phyloP scores from a whole-genome alignment of 2,888 invertebrate genomes.

The Pasiphila rectangulata region DNA sequence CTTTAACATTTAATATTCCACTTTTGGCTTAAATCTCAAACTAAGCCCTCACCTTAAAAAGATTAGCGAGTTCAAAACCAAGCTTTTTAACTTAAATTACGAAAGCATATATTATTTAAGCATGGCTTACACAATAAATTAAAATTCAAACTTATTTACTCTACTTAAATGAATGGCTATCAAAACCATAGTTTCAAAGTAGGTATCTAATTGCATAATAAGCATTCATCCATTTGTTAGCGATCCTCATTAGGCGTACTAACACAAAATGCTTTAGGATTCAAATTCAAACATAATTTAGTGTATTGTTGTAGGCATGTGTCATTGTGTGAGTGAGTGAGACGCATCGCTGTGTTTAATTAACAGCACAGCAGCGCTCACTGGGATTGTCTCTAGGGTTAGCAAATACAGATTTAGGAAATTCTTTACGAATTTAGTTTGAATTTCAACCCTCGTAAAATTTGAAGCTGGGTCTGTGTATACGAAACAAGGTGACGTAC shows the following conservation, averaged over 20 bases:
- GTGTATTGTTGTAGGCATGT: conserved; percentile 8
- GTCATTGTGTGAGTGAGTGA: conserved; percentile 24
- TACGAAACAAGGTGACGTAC: no score
- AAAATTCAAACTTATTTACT: neutral
- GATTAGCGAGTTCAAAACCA: neutral
- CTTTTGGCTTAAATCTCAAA: neutral
- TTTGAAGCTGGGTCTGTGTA: neutral
- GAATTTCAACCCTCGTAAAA: neutral
- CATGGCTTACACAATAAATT: neutral
- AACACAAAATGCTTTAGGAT: conserved; percentile 3
- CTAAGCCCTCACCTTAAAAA: neutral
- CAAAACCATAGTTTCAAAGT: no score
- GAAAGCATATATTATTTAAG: no score
- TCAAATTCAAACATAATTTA: conserved; percentile 13
- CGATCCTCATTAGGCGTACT: neutral
- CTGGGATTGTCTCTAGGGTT: conserved; percentile 16
- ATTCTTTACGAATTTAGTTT: conserved; percentile 2
- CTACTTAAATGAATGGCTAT: no score
- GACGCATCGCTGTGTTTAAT: conserved; percentile 34
- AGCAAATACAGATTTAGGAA: conserved; percentile 2
- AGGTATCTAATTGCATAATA: no score
- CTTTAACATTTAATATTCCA: neutral
- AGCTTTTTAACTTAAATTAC: no score
- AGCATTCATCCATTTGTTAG: no score
- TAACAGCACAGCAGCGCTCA: conserved; percentile 24